These are phyloP conservation scores for Chaetorhynchus papuensis DNA, from an alignment of 2,113 vertebrate species.

Conservation along the genomic window DNA sequence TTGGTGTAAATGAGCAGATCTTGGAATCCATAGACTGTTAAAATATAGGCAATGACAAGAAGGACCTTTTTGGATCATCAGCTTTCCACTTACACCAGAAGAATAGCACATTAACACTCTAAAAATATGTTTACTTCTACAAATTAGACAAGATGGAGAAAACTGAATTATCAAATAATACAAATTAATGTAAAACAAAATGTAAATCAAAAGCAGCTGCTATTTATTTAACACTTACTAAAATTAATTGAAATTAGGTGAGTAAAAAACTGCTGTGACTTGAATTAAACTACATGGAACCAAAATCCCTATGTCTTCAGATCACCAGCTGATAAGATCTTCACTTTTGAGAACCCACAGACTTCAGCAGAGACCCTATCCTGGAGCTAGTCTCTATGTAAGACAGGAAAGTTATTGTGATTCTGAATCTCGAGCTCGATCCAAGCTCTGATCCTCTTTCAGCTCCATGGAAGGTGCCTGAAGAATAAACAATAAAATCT, in stretches of 20 bases:
- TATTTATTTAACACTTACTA: neutral
- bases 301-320: neutral
- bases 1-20: neutral
- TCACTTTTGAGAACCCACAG: neutral
- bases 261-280: neutral
- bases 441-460: neutral
- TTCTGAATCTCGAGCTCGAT: neutral
- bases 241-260: neutral
- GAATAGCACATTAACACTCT: neutral
- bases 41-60: neutral
- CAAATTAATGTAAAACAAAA: neutral
- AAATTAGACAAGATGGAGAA: neutral
- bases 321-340: neutral
- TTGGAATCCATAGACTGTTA: neutral
- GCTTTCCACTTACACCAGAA: neutral
- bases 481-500: constrained; percentile 5
- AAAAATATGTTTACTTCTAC: neutral
- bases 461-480: neutral
- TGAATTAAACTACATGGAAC: neutral
- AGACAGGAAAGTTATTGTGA: neutral
- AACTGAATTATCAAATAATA: neutral
- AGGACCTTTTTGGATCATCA: neutral
- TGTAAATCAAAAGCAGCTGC: neutral
- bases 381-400: neutral
- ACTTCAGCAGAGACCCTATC: neutral